Evolutionary conservation across 2,113 vertebrate genomes (phyloP).

Genomic region (Cyphomyrus discorhynchus): DNA sequence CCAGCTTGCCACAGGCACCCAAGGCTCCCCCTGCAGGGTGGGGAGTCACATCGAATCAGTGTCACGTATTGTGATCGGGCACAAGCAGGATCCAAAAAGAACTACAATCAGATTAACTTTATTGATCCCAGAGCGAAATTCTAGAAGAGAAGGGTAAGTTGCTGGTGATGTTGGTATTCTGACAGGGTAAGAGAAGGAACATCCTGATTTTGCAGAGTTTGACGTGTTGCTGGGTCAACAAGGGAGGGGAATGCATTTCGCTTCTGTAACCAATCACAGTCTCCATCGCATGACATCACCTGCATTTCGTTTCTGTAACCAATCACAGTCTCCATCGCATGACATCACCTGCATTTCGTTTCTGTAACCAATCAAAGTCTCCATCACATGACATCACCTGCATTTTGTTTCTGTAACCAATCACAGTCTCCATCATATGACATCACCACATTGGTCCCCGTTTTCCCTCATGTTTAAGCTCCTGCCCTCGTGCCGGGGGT

Average conservation of each 20-base stretch:
- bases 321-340: too few relatives aligned
- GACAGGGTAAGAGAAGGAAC: neutral
- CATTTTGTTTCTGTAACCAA: too few relatives aligned
- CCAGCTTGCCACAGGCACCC: conserved; percentile 71
- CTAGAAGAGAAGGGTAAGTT: neutral
- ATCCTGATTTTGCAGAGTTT: neutral
- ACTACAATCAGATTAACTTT: neutral
- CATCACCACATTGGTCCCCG: neutral
- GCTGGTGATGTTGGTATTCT: neutral
- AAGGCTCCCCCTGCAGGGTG: conserved; percentile 67
- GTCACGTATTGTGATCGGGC: neutral
- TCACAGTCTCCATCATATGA: too few relatives aligned
- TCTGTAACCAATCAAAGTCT: too few relatives aligned
- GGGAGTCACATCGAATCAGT: neutral
- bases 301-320: too few relatives aligned
- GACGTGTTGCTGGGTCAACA: neutral
- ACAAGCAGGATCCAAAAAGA: neutral
- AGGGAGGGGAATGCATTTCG: neutral
- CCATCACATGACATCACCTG: too few relatives aligned
- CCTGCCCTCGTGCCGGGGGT: neutral
- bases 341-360: too few relatives aligned
- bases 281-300: neutral
- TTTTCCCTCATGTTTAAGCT: neutral
- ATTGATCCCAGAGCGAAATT: neutral
- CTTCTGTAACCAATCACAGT: neutral